These are phyloP conservation scores for Petaurus breviceps DNA, from an alignment of 2,113 vertebrate genomes.

Conservation along the genomic window DNA sequence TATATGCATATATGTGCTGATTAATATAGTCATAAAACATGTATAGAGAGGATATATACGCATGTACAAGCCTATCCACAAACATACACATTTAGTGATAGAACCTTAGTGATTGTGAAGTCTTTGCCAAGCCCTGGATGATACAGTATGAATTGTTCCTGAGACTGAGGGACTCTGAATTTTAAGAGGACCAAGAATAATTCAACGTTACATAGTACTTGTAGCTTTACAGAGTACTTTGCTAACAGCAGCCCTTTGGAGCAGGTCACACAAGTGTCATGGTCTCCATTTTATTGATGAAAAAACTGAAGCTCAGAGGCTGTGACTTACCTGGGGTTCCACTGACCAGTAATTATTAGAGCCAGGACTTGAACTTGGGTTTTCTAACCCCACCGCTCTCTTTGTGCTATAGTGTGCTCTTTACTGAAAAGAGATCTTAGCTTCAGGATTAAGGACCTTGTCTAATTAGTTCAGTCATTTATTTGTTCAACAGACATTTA, in stretches of 20 bases:
- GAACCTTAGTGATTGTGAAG: neutral
- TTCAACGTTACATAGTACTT: neutral
- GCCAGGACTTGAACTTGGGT: neutral
- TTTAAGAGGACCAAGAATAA: neutral
- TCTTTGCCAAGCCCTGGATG: neutral
- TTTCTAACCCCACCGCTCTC: neutral
- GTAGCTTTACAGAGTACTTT: neutral
- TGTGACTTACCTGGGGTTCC: neutral
- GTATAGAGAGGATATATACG: neutral
- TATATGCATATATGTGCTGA: neutral
- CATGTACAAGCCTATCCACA: neutral
- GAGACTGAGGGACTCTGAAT: neutral
- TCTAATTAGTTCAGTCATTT: neutral
- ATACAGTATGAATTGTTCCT: neutral
- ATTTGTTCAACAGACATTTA: neutral
- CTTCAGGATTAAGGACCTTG: neutral
- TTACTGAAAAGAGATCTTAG: neutral
- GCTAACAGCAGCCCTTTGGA: neutral
- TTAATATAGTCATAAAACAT: neutral
- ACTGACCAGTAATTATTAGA: neutral
- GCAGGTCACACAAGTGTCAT: neutral
- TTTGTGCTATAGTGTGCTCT: neutral
- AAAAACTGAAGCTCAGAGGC: neutral
- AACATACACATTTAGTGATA: neutral
- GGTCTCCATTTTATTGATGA: neutral